These are phyloP conservation scores for Stichodactyla helianthus DNA, from an alignment of 64 coral and sea anemone genomes.

Conservation along the genomic window DNA sequence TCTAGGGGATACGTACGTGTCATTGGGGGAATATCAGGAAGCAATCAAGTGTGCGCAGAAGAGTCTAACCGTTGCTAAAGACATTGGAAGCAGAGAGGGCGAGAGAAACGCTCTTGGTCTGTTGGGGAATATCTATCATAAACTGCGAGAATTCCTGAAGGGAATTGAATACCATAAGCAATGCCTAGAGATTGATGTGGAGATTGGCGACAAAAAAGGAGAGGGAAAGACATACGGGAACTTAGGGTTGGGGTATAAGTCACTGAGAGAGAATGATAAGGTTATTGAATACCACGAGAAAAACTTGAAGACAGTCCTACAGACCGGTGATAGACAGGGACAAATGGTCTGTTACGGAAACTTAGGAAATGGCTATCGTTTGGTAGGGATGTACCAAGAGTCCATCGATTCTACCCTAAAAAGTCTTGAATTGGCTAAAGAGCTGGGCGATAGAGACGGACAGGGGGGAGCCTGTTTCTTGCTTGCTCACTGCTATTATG, in stretches of 20 bases:
- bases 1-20: neutral
- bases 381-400: neutral
- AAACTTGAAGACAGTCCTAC: slow-evolving; percentile 13
- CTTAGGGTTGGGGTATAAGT: slow-evolving; percentile 18
- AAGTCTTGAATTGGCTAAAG: slow-evolving; percentile 6
- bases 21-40: slow-evolving; percentile 15
- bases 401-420: neutral
- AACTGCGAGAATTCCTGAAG: slow-evolving; percentile 12
- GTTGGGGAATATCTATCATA: slow-evolving; percentile 18
- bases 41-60: slow-evolving; percentile 27
- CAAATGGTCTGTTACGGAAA: neutral
- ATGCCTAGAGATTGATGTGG: slow-evolving; percentile 3
- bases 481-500: too few relatives aligned
- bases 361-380: slow-evolving; percentile 17
- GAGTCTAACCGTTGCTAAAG: slow-evolving; percentile 26
- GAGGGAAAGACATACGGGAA: slow-evolving; percentile 18
- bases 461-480: neutral
- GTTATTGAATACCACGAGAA: slow-evolving; percentile 15
- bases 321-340: slow-evolving; percentile 14
- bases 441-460: slow-evolving; percentile 25
- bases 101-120: slow-evolving; percentile 1
- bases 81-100: neutral
- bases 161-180: slow-evolving; percentile 31
- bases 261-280: slow-evolving; percentile 17
- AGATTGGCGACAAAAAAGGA: slow-evolving; percentile 25